Evolutionary conservation across 2,797 vertebrate species (phyloP).

Genomic region (Pelobates cultripes): DNA sequence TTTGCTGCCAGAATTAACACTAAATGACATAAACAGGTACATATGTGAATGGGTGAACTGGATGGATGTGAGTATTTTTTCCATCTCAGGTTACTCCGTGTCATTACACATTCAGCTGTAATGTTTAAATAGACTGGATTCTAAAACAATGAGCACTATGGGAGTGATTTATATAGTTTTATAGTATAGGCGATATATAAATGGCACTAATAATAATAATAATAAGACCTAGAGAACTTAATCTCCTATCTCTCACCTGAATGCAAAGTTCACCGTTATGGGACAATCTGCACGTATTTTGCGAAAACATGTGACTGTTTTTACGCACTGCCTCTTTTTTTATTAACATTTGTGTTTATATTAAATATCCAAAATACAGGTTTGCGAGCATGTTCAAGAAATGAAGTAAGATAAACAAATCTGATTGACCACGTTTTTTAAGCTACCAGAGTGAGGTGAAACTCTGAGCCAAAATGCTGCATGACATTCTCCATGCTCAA

Average conservation of each 20-base stretch:
- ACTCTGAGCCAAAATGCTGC: constrained; percentile 31
- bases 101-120: too few species aligned
- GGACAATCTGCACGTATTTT: neutral
- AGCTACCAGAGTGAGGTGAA: constrained; percentile 31
- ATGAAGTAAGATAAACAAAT: constrained; percentile 26
- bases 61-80: too few species aligned
- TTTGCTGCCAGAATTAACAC: too few species aligned
- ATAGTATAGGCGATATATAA: too few species aligned
- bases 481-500: constrained; percentile 45
- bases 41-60: too few species aligned
- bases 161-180: too few species aligned
- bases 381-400: constrained; percentile 41
- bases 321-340: constrained; percentile 2
- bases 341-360: constrained; percentile 13
- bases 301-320: neutral
- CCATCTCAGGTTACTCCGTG: too few species aligned
- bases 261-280: constrained; percentile 5
- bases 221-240: neutral
- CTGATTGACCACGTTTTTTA: constrained; percentile 7
- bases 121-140: too few species aligned
- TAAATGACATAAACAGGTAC: too few species aligned
- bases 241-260: neutral
- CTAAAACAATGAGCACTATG: too few species aligned
- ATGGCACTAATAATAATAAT: too few species aligned
- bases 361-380: constrained; percentile 10